Conservation (phyloP, 2,113 vertebrate species). For the Mellivora capensis region DNA sequence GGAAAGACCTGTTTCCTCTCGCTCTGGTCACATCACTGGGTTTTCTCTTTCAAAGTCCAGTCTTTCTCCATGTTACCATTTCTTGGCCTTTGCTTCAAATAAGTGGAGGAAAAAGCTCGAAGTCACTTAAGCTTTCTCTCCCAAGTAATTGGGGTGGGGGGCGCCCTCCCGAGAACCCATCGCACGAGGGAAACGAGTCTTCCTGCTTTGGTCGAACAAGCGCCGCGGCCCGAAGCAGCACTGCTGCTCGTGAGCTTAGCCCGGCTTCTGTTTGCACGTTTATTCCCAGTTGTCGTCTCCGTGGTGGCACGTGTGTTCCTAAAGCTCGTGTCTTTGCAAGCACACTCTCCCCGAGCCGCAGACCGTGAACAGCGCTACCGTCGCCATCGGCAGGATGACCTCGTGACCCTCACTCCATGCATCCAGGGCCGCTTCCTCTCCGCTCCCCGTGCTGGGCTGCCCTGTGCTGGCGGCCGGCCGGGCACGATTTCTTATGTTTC, state of each 20-base stretch:
- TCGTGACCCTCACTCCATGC: fast-evolving
- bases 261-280: fast-evolving
- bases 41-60: background rate
- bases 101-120: background rate
- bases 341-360: fast-evolving
- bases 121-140: background rate
- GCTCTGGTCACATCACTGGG: background rate
- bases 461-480: background rate
- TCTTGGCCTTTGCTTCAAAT: background rate
- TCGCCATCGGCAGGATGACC: background rate
- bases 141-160: background rate
- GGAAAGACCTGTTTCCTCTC: background rate
- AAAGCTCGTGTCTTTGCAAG: background rate
- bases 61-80: background rate
- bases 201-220: no score
- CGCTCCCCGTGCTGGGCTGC: fast-evolving
- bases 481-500: background rate
- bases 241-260: fast-evolving
- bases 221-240: fast-evolving
- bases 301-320: background rate
- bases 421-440: fast-evolving
- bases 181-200: background rate
- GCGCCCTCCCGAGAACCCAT: background rate
- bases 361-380: fast-evolving
- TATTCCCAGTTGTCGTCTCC: no score